Base-by-base conservation (phyloP, 2,888 invertebrate species). In the Gisinianus flammeolus region DNA sequence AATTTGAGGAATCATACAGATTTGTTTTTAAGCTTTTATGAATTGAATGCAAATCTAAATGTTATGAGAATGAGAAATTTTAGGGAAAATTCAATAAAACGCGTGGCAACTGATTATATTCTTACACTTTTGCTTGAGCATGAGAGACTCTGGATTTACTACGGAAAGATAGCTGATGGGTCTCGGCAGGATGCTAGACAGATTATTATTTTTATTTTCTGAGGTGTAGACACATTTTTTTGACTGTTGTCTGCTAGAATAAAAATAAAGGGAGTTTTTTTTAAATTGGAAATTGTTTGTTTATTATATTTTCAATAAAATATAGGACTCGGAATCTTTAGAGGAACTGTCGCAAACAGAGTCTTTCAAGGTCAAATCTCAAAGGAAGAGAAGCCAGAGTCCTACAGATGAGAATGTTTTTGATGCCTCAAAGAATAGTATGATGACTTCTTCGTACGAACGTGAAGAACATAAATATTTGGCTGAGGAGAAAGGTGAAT, bases 311-410 rank as follows among this genome's bases (percentile, higher is more conserved):
- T 64, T 64, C 69, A 35, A 22, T 69, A 28, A 44, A 12, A 26
- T 62, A 31, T 83, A 89, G 89, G 88, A 89, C 80, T 88, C 89
- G 71, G 89, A 88, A 85, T 89, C 89, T 62, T 85, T 88, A 24
- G 89, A 88, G 85, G 88, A 88, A 83, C 85, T 88, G 24, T 82
- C 83, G 4, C 83, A 84, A 79, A 80, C 83, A 62, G 84, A 83
- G 71, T 77, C 81, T 67, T 80, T 81, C 77, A 83, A 81, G 77
- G 77, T 78, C 4, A 81, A 82, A 73, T 68, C 78, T 16, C 77
- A 77, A 30, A 72, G 75, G 30, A 73, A 76, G 10, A 72, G 79
- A 64, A 80, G 81, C 66, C 72, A 78, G 44, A 83, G 80, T 73
- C 81, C 82, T 2, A 75, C 78, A 0, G 83, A 82, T 58, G 82